Conservation (phyloP, 2,888 invertebrate species). For the Watsonalla binaria region DNA sequence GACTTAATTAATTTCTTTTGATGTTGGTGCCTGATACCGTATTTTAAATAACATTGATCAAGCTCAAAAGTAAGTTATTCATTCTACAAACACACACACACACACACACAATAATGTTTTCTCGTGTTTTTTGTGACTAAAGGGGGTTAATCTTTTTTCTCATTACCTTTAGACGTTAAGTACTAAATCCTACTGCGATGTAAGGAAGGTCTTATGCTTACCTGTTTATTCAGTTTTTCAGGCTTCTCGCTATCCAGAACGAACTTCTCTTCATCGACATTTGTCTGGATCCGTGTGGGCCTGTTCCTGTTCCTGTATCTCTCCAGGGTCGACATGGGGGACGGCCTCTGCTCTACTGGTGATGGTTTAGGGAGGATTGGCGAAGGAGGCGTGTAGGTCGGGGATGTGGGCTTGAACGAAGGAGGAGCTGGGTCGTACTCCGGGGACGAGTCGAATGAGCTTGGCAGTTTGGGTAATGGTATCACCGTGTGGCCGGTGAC, state of each 20-base stretch:
- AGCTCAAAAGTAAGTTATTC: too few species aligned
- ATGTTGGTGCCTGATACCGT: neutral
- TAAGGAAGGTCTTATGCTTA: constrained; percentile 13
- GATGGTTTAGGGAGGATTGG: constrained; percentile 53
- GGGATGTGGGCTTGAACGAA: constrained; percentile 6
- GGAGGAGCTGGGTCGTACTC: constrained; percentile 50
- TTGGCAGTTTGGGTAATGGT: constrained; percentile 81
- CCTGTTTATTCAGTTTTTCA: constrained; percentile 76
- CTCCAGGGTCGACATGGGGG: constrained; percentile 71
- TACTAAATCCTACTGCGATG: too few species aligned
- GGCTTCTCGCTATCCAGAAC: constrained; percentile 82
- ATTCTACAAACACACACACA: too few species aligned
- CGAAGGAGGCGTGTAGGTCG: constrained; percentile 56
- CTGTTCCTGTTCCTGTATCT: constrained; percentile 64
- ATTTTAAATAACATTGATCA: too few species aligned
- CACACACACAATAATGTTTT: neutral
- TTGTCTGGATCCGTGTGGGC: constrained; percentile 57
- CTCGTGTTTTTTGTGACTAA: too few species aligned
- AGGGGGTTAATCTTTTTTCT: too few species aligned
- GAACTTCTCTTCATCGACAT: constrained; percentile 81
- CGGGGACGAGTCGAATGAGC: constrained; percentile 68
- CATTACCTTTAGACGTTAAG: too few species aligned
- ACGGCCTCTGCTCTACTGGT: constrained; percentile 40
- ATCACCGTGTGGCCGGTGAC: constrained; percentile 81
- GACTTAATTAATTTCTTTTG: too few species aligned